Base-by-base conservation (phyloP, 2,888 invertebrate genomes). In the Tetramorium bicarinatum region DNA sequence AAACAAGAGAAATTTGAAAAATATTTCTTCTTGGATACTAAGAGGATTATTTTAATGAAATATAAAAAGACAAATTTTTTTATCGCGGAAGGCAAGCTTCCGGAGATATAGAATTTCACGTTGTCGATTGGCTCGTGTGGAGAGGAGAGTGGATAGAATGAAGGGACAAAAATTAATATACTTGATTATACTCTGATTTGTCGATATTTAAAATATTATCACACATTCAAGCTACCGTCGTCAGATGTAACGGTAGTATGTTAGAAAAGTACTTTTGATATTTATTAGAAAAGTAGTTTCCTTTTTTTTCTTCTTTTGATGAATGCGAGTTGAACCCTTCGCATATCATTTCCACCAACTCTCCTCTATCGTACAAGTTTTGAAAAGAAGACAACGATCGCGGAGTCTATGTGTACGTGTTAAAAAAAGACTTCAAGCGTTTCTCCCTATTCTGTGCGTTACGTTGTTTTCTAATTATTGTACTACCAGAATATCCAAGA, bases 131-230 rank as follows among this genome's bases (percentile, higher is more conserved):
- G 9, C n/a, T 54, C 29, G 54, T n/a, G 54, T 41, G 25, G 9
- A 69, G 69, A 67, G 77, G 54, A 69, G 69, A 54, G 41, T 69
- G 15, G 69, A 34, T 56, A 69, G 77, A 77, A 7, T 15, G 15
- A 64, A 67, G 52, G 11, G 29, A 18, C n/a, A 47, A 47, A 59
- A 61, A 25, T 29, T 67, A 11, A 44, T n/a, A n/a, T 7, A n/a
- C 29, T 64, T 44, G 2, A 9, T 59, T 44, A 56, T 7, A 74
- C 13, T 59, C 54, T 2, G 6, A 44, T 29, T 56, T 21, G 15
- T 25, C 21, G 7, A 54, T n/a, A 41, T 59, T 74, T 61, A 29
- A 69, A 69, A 49, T 47, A 29, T 69, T 49, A 15, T 38, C 21
- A 6, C n/a, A 71, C 21, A 34, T 71, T 52, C 38, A 71, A 34